Evolutionary conservation across 1,140 invertebrate species (phyloP).

Genomic region (Nephotettix cincticeps): DNA sequence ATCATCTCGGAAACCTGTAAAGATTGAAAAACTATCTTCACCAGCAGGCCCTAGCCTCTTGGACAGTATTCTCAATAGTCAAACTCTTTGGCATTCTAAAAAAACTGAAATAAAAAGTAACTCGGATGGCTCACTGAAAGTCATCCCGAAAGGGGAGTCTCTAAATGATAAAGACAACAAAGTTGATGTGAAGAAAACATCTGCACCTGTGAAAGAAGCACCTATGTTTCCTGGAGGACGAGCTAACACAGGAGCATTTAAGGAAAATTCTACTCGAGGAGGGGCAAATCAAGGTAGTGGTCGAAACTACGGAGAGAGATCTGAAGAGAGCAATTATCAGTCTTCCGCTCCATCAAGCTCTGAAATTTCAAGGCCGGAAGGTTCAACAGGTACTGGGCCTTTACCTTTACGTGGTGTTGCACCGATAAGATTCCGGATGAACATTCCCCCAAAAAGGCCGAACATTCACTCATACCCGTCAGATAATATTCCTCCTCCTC

Average conservation of each 20-base stretch:
- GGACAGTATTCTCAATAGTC: conserved; percentile 70
- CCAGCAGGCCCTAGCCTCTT: conserved; percentile 58
- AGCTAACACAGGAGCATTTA: background rate
- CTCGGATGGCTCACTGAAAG: conserved; percentile 53
- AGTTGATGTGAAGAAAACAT: conserved; percentile 44
- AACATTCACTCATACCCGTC: conserved; percentile 18
- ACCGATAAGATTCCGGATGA: conserved; percentile 30
- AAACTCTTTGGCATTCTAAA: conserved; percentile 70
- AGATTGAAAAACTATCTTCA: conserved; percentile 37
- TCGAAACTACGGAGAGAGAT: background rate
- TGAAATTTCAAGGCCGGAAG: background rate
- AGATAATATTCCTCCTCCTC: conserved; percentile 14
- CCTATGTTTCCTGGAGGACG: conserved; percentile 29
- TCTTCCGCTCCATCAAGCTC: background rate
- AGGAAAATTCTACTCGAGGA: background rate
- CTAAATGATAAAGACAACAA: background rate
- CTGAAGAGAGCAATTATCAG: background rate
- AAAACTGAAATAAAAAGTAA: conserved; percentile 55
- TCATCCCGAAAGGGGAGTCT: conserved; percentile 38
- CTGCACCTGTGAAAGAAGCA: conserved; percentile 35
- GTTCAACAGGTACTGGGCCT: background rate
- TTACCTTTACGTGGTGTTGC: conserved; percentile 13
- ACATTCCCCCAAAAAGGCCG: conserved; percentile 7
- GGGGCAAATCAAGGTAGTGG: background rate
- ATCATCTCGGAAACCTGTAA: conserved; percentile 39